Evolutionary conservation across 2,113 vertebrate species (phyloP), one percentile per base, ranked within the genome.

Genomic region (Aix galericulata): DNA sequence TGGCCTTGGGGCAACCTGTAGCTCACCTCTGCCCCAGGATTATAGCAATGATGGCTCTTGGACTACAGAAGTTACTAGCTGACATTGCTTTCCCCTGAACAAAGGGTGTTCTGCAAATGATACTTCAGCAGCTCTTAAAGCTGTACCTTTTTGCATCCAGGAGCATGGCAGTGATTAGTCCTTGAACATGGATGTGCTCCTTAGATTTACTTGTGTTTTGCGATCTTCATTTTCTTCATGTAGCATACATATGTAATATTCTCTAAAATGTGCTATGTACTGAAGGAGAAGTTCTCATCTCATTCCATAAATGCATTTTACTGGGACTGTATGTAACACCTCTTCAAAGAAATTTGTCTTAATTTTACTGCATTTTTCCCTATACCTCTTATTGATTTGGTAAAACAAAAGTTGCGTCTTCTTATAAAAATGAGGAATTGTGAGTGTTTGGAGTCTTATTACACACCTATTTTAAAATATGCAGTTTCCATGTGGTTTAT

Each of bases 71-170:
- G 27, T n/a, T 46, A 42, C 25, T 42, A 52, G 34, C 5, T 52
- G 67, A 7, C 0, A 1, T 27, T 79, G 31, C 10, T 52, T 50
- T 76, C 91, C 38, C n/a, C 22, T 60, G 34, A 17, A 32, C 22
- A 82, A 79, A 85, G 23, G 5, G 7, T 68, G 64, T 77, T 56
- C 7, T 36, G 27, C 18, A 85, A 80, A 46, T 13, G 6, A 7
- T 91, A 21, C 32, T 64, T 56, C 42, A 73, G 8, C 20, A 15
- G 25, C n/a, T 58, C 42, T 46, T 56, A 42, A 69, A 74, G 40
- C 59, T 80, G 26, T 18, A 13, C 3, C 20, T 83, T 81, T 48
- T 50, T 0, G 0, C 17, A 5, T 60, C 74, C 55, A 62, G 0
- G 0, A 34, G 7, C 64, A 0, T 11, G 7, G 40, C 27, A 16